phyloP scores from a whole-genome alignment of 2,888 invertebrate species.

The Priapulus caudatus region DNA sequence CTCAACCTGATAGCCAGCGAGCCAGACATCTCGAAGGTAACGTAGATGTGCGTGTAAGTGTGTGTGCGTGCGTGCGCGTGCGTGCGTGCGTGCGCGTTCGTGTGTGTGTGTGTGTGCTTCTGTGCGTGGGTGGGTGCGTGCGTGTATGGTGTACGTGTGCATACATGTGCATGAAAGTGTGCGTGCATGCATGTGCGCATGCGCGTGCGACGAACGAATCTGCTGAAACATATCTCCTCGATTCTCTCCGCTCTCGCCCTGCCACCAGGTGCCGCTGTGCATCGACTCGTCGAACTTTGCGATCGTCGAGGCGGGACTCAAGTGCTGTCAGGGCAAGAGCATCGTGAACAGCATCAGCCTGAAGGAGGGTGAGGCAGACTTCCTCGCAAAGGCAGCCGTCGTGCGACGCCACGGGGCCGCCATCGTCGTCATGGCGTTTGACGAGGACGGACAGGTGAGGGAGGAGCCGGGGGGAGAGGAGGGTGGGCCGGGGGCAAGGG shows the following conservation, averaged over 20 bases:
- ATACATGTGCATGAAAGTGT: too few species aligned
- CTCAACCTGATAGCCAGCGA: constrained; percentile 46
- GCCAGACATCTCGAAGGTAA: constrained; percentile 46
- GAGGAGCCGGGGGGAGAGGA: too few species aligned
- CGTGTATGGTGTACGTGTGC: too few species aligned
- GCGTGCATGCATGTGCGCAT: too few species aligned
- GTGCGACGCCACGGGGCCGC: constrained; percentile 46
- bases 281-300: constrained; percentile 48
- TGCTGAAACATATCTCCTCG: too few species aligned
- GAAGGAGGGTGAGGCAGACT: constrained; percentile 47
- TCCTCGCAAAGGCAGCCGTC: constrained; percentile 43
- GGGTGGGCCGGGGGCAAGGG: too few species aligned
- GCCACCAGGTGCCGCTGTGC: constrained; percentile 47
- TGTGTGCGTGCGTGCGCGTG: background rate
- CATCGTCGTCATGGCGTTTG: constrained; percentile 49
- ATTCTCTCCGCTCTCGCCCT: too few species aligned
- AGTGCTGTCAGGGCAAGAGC: constrained; percentile 46
- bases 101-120: too few species aligned
- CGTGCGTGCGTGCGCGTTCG: too few species aligned
- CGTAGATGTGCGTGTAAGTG: background rate
- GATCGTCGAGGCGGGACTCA: constrained; percentile 47
- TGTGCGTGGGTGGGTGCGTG: too few species aligned
- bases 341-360: constrained; percentile 49
- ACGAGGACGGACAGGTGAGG: constrained; percentile 46
- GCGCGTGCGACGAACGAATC: too few species aligned